A percentile compares a stretch with the other conserved stretches of the same genome.
phyloP scores from a whole-genome alignment of 1,140 invertebrate species.

The Pollicipes pollicipes region DNA sequence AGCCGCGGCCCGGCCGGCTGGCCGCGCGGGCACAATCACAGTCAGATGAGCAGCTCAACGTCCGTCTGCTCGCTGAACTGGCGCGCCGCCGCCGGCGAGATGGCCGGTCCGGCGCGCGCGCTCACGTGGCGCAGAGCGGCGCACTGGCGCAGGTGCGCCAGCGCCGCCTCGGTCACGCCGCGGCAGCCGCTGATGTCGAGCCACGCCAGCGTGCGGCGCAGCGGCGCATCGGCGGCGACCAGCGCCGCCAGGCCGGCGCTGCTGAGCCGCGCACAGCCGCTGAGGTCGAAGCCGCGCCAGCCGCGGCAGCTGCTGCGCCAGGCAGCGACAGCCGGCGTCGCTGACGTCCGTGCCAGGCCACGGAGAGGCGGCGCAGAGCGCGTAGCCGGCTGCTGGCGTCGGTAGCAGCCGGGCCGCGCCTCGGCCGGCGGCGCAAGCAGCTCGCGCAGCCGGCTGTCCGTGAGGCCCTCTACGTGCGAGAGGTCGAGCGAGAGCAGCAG shows the following conservation, averaged over 20 bases:
- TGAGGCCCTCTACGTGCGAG: constrained; percentile 57
- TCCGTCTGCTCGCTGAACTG: neutral
- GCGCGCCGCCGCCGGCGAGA: neutral
- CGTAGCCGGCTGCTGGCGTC: constrained; percentile 62
- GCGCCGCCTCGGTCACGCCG: neutral
- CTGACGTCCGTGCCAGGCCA: constrained; percentile 77
- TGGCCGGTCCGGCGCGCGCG: neutral
- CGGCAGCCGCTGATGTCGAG: constrained; percentile 1
- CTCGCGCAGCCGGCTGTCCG: constrained; percentile 60
- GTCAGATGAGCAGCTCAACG: neutral
- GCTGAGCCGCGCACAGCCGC: constrained; percentile 60
- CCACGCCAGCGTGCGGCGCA: neutral
- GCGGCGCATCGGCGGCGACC: constrained; percentile 20
- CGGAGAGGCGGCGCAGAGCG: constrained; percentile 48
- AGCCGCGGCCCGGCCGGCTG: too few species aligned
- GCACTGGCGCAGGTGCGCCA: neutral
- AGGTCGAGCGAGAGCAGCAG: constrained; percentile 53
- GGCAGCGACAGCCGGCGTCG: constrained; percentile 49
- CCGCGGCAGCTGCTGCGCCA: constrained; percentile 35
- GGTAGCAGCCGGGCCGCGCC: constrained; percentile 58
- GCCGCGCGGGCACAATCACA: too few species aligned
- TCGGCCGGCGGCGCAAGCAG: constrained; percentile 48
- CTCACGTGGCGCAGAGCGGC: neutral
- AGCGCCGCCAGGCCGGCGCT: constrained; percentile 62
- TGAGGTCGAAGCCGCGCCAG: constrained; percentile 50